These are phyloP conservation scores for Seriola quinqueradiata DNA, from an alignment of 2,113 vertebrate species.

Conservation along the genomic window DNA sequence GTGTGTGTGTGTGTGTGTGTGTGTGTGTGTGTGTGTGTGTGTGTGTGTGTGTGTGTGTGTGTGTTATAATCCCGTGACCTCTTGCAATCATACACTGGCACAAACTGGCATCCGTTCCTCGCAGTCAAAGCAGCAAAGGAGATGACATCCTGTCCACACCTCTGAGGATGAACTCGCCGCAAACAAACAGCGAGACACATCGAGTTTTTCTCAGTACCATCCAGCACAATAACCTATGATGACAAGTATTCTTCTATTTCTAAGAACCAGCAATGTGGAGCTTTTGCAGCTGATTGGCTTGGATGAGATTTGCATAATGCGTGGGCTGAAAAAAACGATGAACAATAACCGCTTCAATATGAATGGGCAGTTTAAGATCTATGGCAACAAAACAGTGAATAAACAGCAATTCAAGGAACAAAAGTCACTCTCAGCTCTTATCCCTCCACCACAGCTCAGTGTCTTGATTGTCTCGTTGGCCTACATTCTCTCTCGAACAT, in stretches of 20 bases:
- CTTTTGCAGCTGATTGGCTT: conserved; percentile 59
- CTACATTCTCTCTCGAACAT: conserved; percentile 48
- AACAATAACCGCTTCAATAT: conserved; percentile 64
- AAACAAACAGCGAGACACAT: conserved; percentile 22
- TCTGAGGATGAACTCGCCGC: conserved; percentile 24
- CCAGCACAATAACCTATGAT: conserved; percentile 37
- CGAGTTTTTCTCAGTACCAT: conserved; percentile 12
- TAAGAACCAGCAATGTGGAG: conserved; percentile 38
- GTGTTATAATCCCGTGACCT: conserved; percentile 2
- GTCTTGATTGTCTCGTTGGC: conserved; percentile 57
- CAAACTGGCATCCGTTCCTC: conserved; percentile 44
- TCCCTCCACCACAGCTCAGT: conserved; percentile 47
- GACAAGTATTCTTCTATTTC: conserved; percentile 56
- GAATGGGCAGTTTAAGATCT: conserved; percentile 67
- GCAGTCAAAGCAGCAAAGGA: conserved; percentile 31
- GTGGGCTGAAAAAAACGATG: conserved; percentile 56
- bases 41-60: conserved; percentile 4
- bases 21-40: not conserved
- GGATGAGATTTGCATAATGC: conserved; percentile 61
- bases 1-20: not conserved
- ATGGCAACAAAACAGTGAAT: conserved; percentile 69
- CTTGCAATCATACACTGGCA: conserved; percentile 17
- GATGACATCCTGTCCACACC: conserved; percentile 46
- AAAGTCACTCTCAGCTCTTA: conserved; percentile 61
- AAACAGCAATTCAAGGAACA: conserved; percentile 64